phyloP scores from a whole-genome alignment of 1,140 invertebrate species.

The Latrodectus geometricus region DNA sequence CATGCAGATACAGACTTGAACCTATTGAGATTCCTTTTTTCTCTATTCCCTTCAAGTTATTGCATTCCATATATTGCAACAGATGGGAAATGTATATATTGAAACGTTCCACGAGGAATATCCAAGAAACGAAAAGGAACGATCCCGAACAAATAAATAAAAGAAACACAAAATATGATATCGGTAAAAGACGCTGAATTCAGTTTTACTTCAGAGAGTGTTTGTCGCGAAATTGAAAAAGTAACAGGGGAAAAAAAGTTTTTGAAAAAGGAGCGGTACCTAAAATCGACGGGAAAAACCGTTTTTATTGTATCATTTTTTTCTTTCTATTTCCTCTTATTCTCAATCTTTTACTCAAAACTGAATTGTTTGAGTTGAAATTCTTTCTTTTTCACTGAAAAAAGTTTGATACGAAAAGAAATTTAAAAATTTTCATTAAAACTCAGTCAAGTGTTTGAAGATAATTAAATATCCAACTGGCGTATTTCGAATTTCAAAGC shows the following conservation, averaged over 20 bases:
- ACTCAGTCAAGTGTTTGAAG: slow-evolving; percentile 59
- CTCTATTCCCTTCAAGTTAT: slow-evolving; percentile 35
- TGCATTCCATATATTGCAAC: slow-evolving; percentile 52
- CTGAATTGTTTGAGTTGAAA: slow-evolving; percentile 39
- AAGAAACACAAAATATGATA: slow-evolving; percentile 16
- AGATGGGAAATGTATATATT: slow-evolving; percentile 60
- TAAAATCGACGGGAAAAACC: slow-evolving; percentile 45
- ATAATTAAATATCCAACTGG: slow-evolving; percentile 62
- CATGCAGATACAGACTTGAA: slow-evolving; percentile 43
- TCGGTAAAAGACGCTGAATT: slow-evolving; percentile 47
- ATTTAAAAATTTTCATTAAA: slow-evolving; percentile 62
- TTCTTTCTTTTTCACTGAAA: background rate
- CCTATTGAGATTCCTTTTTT: background rate
- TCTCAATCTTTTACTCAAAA: background rate
- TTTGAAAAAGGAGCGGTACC: slow-evolving; percentile 24
- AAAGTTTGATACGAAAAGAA: slow-evolving; percentile 16
- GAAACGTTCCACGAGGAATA: slow-evolving; percentile 34
- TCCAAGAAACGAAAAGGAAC: background rate
- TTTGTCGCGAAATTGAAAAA: slow-evolving; percentile 58
- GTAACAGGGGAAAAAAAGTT: slow-evolving; percentile 1
- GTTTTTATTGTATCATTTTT: slow-evolving; percentile 50
- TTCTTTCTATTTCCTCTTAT: background rate
- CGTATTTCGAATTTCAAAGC: slow-evolving; percentile 4
- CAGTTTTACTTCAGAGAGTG: slow-evolving; percentile 41
- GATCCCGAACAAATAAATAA: slow-evolving; percentile 2